Percentiles rank a stretch among this genome's conserved stretches.
Evolutionary conservation across 2,797 vertebrate genomes (phyloP).

Genomic region (Enteromius treurensis): DNA sequence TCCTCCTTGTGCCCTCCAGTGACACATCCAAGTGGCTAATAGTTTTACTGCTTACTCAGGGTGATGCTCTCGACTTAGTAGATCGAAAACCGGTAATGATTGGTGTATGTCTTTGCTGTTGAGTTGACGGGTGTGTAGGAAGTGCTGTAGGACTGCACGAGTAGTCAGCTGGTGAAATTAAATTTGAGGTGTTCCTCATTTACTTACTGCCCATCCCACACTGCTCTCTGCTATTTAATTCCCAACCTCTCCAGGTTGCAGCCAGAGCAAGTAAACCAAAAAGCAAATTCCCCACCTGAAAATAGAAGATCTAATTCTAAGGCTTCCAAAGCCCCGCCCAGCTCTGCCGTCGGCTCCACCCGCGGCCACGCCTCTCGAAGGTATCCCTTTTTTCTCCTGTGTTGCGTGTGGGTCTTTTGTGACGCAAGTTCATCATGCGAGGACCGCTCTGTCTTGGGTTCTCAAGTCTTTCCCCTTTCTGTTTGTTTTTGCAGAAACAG

Average conservation of each 20-base stretch:
- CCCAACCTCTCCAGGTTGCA: slow-evolving; percentile 97
- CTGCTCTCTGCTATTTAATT: slow-evolving; percentile 78
- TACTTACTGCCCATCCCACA: slow-evolving; percentile 61
- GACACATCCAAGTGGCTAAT: neutral
- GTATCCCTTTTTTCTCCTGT: slow-evolving; percentile 81
- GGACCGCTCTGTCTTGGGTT: neutral
- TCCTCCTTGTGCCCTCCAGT: neutral
- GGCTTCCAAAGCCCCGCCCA: slow-evolving; percentile 98
- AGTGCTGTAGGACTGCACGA: neutral
- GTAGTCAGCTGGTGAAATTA: neutral
- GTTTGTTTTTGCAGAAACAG: slow-evolving; percentile 84
- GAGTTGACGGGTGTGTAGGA: slow-evolving; percentile 38
- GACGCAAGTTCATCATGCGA: neutral
- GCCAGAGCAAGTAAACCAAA: slow-evolving; percentile 99
- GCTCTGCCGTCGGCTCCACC: slow-evolving; percentile 94
- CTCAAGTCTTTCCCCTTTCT: slow-evolving; percentile 24
- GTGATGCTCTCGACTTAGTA: neutral
- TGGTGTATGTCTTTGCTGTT: slow-evolving; percentile 54
- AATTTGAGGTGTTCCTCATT: slow-evolving; percentile 43
- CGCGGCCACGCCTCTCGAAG: slow-evolving; percentile 98
- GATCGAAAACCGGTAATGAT: neutral
- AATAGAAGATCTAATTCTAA: slow-evolving; percentile 99
- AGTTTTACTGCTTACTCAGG: neutral
- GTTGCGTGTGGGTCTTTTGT: slow-evolving; percentile 13
- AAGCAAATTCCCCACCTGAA: slow-evolving; percentile 98